A percentile compares a stretch with the other conserved stretches of the same genome.
Evolutionary conservation across 2,113 vertebrate species (phyloP).

Genomic region (Cercocebus atys): DNA sequence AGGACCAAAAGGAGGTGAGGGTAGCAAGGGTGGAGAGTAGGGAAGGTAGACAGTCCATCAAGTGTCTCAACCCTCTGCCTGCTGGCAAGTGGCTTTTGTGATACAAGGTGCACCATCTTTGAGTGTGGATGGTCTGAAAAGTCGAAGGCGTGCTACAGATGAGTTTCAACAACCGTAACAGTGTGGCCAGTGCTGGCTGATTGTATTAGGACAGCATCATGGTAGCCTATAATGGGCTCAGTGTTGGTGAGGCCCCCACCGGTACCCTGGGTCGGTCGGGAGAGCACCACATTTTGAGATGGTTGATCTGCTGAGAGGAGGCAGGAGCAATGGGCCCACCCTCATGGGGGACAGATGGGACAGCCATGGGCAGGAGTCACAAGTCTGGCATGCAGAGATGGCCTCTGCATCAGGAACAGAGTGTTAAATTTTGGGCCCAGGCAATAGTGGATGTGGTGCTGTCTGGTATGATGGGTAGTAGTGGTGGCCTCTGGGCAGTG

Average conservation of each 20-base stretch:
- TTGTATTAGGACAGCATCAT: not conserved
- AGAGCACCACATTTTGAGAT: too few species aligned
- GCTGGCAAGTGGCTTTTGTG: too few species aligned
- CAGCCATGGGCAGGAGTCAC: not conserved
- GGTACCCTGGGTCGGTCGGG: too few species aligned
- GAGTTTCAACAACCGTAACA: not conserved
- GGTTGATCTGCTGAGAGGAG: not conserved
- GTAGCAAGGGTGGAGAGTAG: not conserved
- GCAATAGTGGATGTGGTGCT: not conserved
- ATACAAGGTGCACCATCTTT: not conserved
- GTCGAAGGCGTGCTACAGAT: fast-evolving
- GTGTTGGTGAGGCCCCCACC: not conserved
- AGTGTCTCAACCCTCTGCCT: not conserved
- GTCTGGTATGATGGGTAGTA: not conserved
- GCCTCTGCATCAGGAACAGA: not conserved
- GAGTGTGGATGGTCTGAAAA: not conserved
- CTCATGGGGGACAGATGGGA: not conserved
- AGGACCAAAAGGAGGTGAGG: not conserved
- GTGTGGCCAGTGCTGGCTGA: not conserved
- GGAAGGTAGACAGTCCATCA: fast-evolving
- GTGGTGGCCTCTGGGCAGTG: not conserved
- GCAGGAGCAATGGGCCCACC: not conserved
- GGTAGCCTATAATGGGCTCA: not conserved
- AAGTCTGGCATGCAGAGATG: not conserved
- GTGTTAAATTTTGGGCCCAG: not conserved